Evolutionary conservation across 2,113 vertebrate genomes (phyloP).

Genomic region (Aix galericulata): DNA sequence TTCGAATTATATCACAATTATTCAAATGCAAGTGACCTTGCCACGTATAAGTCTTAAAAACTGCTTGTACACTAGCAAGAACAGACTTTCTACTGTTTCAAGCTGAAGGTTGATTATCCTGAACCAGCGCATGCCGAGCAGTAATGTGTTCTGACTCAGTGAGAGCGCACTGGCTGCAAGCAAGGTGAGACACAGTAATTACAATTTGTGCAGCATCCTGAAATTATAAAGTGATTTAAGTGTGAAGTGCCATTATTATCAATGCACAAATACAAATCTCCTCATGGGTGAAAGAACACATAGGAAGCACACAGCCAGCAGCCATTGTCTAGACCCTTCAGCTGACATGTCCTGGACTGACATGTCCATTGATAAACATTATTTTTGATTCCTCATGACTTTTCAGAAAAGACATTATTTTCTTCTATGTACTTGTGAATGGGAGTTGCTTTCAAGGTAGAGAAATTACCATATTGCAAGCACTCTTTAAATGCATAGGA

Average conservation of each 20-base stretch:
- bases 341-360: neutral
- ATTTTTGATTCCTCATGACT: neutral
- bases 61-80: neutral
- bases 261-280: neutral
- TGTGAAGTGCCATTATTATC: neutral
- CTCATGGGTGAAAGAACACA: neutral
- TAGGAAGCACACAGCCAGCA: neutral
- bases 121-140: neutral
- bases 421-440: neutral
- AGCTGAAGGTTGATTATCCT: conserved; percentile 2
- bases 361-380: neutral
- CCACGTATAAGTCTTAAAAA: conserved; percentile 11
- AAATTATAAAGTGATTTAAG: conserved; percentile 15
- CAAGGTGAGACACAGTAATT: neutral
- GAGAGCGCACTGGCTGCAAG: conserved; percentile 3
- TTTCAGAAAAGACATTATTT: neutral
- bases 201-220: neutral
- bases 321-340: neutral
- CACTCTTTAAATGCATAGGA: neutral
- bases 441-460: neutral
- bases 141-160: conserved; percentile 21
- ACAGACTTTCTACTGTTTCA: conserved; percentile 3
- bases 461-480: neutral
- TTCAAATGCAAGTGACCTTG: conserved; percentile 55
- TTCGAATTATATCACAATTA: conserved; percentile 55